These are phyloP conservation scores for Seriola dumerili DNA, from an alignment of 2,113 vertebrate species.

Conservation along the genomic window DNA sequence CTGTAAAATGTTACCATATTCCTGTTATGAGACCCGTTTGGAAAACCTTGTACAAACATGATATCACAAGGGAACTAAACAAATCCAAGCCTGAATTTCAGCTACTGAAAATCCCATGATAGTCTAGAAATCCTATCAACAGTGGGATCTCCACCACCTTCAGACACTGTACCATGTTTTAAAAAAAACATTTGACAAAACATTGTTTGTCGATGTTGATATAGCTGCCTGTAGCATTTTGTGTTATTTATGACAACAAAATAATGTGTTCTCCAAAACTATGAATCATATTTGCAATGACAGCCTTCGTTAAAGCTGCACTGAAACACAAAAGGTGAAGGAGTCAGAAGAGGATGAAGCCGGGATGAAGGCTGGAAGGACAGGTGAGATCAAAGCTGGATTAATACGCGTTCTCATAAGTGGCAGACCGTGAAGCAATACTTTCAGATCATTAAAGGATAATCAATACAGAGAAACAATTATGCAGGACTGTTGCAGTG, in stretches of 20 bases:
- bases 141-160: no score
- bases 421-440: constrained; percentile 30
- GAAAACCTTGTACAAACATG: background rate
- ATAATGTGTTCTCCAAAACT: background rate
- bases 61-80: background rate
- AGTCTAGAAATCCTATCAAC: background rate
- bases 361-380: background rate
- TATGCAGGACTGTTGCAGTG: constrained; percentile 18
- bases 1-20: background rate
- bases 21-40: background rate
- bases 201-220: background rate
- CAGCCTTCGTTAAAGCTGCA: background rate
- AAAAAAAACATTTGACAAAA: background rate
- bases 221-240: background rate
- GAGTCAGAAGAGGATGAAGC: background rate
- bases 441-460: constrained; percentile 46
- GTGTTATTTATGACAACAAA: background rate
- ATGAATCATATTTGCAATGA: background rate
- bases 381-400: constrained; percentile 11
- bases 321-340: background rate
- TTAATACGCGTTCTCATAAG: constrained; percentile 6
- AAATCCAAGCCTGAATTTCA: background rate
- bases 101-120: background rate
- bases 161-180: no score
- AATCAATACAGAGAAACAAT: constrained; percentile 60